Evolutionary conservation across 2,113 vertebrate genomes (phyloP).

Genomic region (Rhipidura dahli): DNA sequence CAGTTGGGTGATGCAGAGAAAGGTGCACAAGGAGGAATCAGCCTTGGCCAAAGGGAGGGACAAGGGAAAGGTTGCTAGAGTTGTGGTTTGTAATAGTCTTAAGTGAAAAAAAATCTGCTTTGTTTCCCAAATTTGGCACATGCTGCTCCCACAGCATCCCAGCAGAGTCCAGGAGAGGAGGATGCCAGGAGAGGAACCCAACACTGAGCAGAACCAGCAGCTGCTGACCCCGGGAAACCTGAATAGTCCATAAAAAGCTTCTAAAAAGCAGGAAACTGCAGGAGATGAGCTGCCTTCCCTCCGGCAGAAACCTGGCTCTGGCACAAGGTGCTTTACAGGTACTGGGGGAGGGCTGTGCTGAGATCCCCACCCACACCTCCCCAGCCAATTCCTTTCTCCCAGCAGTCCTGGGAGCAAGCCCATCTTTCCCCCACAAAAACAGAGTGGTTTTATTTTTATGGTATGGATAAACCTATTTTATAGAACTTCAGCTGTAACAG

Average conservation of each 20-base stretch:
- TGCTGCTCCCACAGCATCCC: accelerated
- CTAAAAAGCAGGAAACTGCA: neutral
- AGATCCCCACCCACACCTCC: neutral
- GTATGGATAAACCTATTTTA: neutral
- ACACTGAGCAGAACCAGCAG: neutral
- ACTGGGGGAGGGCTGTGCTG: neutral
- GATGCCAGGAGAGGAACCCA: neutral
- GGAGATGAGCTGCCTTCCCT: neutral
- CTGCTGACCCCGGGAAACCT: neutral
- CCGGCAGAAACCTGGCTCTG: accelerated
- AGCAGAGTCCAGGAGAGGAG: neutral
- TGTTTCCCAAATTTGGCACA: neutral
- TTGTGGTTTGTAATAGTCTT: neutral
- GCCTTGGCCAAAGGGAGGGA: neutral
- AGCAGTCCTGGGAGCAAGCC: neutral
- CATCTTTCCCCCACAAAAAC: neutral
- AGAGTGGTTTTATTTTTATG: neutral
- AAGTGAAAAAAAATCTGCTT: accelerated
- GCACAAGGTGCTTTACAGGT: neutral
- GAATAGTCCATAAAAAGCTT: neutral
- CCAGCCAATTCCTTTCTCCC: neutral
- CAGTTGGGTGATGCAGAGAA: neutral
- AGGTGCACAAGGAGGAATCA: accelerated
- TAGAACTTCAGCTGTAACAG: neutral
- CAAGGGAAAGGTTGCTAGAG: neutral